Base-by-base conservation (phyloP, 1,140 invertebrate species). In the Procambarus clarkii region DNA sequence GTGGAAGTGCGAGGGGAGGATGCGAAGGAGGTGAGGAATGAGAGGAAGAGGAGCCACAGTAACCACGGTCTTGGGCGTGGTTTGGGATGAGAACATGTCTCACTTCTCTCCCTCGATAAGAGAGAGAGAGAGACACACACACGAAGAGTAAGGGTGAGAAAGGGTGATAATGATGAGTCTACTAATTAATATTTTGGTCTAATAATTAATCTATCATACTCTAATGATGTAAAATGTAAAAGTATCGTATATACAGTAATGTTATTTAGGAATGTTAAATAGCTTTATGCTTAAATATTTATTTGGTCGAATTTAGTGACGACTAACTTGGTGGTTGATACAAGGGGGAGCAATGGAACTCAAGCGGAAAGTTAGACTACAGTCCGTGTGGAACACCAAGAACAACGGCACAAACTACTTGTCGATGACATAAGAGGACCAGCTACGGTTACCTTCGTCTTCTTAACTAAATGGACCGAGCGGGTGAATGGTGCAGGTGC, bases 401-500 rank as follows among this genome's bases (percentile, higher is more conserved):
- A 82, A 82, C 11, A 58, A 34, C 7, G 45, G 21, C 60, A 60
- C 50, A 50, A 82, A 82, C 80, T 82, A 58, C 48, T 24, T 60
- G 80, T 58, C 80, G 50, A 21, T 24, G 80, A 82, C 46, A 50
- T 45, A 82, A 58, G 3, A 79, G 48, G 48, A 82, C 80, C 24
- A 50, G 54, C 80, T 58, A 82, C 50, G 48, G 50, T 78, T 77
- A 87, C 85, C 85, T 78, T 78, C 85, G 74, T 87, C 85, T 87
- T 87, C 85, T 87, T 87, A 87, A 87, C 85, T 87, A 87, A 87
- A 87, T 24, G 85, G 85, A 87, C 85, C 85, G 50, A 87, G 85
- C 58, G 85, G 85, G 50, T 77, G 85, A 58, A 58, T 69, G 77
- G 85, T 87, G 85, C 85, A 87, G 85, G 85, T 87, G 45, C 74